Evolutionary conservation across 2,888 invertebrate genomes (phyloP), one percentile per base, ranked within the genome.

Genomic region (Orchestes rusci): DNA sequence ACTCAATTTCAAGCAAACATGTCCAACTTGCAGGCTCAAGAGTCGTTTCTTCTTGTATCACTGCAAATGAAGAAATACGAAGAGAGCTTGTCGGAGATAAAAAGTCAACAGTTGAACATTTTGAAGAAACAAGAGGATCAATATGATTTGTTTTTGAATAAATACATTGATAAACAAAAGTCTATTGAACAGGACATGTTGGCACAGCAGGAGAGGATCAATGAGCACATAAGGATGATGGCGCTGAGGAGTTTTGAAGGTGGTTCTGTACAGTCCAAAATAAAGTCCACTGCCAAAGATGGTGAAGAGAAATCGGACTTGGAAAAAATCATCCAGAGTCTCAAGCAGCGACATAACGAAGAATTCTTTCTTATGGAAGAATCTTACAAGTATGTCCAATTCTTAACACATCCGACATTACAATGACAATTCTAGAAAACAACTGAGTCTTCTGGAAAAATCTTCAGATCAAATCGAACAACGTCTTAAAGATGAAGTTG

Each of bases 1-100:
- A 5, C 23, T 23, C 43, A 18, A 13, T 47, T 45, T 16, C 42
- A 76, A 76, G 60, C 75, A 75, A 29, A 71, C 75, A 65, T 75
- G 5, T 60, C 76, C 18, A 74, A 73, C 43, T 63, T 79, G 46
- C 77, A 79, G 51, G 76, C 79, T 53, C 79, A 79, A 57, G 79
- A 79, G 60, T 73, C 77, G 0, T 77, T 79, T 54, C 54, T 79
- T 33, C 67, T 77, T 68, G 72, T 78, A 31, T 77, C 78, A 5
- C 60, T 79, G 51, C 78, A 79, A 53, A 61, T 79, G 40, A 77
- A 77, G 58, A 78, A 77, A 29, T 78, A 79, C 54, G 79, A 79
- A 57, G 76, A 79, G 54, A 74, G 71, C 58, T 64, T 79, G 23
- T 70, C 71, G 4, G 71, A 73, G 16, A 71, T 79, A 63, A 76